A percentile compares a stretch with the other conserved stretches of the same genome.
phyloP scores from a whole-genome alignment of 1,140 invertebrate genomes.

The Anoplophora glabripennis region DNA sequence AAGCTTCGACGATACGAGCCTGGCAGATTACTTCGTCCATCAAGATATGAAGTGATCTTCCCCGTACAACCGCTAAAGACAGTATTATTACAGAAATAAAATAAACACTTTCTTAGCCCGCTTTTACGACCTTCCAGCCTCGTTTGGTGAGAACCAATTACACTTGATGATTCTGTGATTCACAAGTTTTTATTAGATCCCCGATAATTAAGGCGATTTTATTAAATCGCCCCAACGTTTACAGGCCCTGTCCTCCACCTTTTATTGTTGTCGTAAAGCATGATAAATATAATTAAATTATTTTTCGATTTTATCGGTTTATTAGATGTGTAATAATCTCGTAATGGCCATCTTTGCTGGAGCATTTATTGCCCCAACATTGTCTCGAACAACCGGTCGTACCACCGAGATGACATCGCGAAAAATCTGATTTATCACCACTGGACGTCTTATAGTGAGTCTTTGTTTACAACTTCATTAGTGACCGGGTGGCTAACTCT shows the following conservation, averaged over 20 bases:
- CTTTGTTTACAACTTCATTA: too few relatives aligned
- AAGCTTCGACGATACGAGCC: too few relatives aligned
- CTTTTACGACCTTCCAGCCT: constrained; percentile 30
- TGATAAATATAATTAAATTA: constrained; percentile 38
- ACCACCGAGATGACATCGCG: too few relatives aligned
- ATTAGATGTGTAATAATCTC: constrained; percentile 13
- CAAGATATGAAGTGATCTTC: too few relatives aligned
- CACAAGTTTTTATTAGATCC: constrained; percentile 38
- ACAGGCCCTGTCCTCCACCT: constrained; percentile 14
- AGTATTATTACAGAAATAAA: constrained; percentile 30
- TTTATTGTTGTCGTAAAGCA: constrained; percentile 32
- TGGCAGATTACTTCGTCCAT: too few relatives aligned
- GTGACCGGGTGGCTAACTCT: too few relatives aligned
- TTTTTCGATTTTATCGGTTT: constrained; percentile 38
- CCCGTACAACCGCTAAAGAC: too few relatives aligned
- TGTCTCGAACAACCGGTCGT: too few relatives aligned
- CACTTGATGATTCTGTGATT: constrained; percentile 42
- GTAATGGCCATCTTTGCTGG: too few relatives aligned
- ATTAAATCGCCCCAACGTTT: constrained; percentile 13
- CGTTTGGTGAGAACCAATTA: constrained; percentile 38
- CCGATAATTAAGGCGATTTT: constrained; percentile 32
- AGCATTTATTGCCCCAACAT: too few relatives aligned
- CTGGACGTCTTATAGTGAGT: too few relatives aligned
- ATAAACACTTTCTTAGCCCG: constrained; percentile 37
- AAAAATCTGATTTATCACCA: too few relatives aligned